Base-by-base conservation (phyloP, 2,797 vertebrate species). In the Onychomys arenicola region DNA sequence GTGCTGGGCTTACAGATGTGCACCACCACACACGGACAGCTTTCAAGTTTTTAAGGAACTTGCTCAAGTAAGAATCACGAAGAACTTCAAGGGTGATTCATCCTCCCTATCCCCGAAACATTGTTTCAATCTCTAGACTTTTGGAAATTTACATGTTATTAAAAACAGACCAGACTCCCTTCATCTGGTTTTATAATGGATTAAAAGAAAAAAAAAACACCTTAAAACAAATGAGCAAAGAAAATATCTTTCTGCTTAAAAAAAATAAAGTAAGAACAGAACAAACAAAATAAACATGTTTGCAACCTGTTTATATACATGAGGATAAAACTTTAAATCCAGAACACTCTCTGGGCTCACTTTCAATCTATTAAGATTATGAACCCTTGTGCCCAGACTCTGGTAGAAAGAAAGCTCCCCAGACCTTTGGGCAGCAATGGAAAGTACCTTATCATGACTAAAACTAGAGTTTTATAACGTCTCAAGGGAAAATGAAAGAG, bases 141-240 rank as follows among this genome's bases (percentile, higher is more conserved):
- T 61, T 76, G 83, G 78, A 97, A 94, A 95, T 87, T 96, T 89
- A 84, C 59, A 94, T 73, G n/a, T 75, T 75, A 96, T 94, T 96
- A 92, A 96, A 98, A 97, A 90, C 81, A 96, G 82, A 92, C 23
- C 63, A 17, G 95, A 95, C 43, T 95, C 57, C 63, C 43, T 96
- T 90, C 52, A 73, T 65, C 52, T 95, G 59, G 37, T 86, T 97
- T 96, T 96, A 94, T 94, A 95, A 95, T 77, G 75, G 82, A 73
- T 46, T 97, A 71, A 89, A 96, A 23, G 76, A 94, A 92, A 92
- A 87, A 92, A 87, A 88, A 96, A 92, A 10, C 37, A 89, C 93
- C 49, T 82, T 78, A 89, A 92, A 81, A 52, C 46, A 61, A 59
- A 73, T n/a, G 57, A 59, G n/a, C n/a, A 85, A 34, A 21, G 90